phyloP scores from a whole-genome alignment of 2,888 invertebrate genomes.

The Nomada goodeniana region DNA sequence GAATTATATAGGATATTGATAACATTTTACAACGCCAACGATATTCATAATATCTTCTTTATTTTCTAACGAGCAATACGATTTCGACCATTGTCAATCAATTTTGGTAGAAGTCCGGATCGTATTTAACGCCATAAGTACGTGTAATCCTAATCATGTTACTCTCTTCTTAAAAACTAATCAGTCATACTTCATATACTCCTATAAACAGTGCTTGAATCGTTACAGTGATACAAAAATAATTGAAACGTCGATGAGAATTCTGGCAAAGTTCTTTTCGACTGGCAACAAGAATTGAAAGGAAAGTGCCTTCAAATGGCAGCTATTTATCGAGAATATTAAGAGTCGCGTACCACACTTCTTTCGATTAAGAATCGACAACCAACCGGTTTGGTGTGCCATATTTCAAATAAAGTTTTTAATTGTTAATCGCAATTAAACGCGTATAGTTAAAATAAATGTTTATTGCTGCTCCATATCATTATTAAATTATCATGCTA shows the following conservation, averaged over 20 bases:
- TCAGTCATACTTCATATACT: conserved; percentile 66
- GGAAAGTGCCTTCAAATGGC: neutral
- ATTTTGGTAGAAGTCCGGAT: conserved; percentile 9
- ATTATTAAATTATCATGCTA: neutral
- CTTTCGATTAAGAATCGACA: conserved; percentile 10
- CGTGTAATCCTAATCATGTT: conserved; percentile 46
- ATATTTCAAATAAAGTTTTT: neutral
- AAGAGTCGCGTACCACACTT: neutral
- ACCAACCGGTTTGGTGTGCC: neutral
- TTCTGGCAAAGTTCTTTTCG: neutral
- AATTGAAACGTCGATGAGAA: conserved; percentile 25
- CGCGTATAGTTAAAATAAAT: no score
- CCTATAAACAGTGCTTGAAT: conserved; percentile 27
- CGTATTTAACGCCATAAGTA: conserved; percentile 55
- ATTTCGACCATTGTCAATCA: conserved; percentile 25
- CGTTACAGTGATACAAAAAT: conserved; percentile 17
- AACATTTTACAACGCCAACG: neutral
- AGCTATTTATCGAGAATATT: conserved; percentile 8
- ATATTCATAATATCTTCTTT: conserved; percentile 39
- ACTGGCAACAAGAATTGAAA: neutral
- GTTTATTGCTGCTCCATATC: conserved; percentile 3
- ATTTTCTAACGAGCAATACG: conserved; percentile 51
- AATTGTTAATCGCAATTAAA: neutral
- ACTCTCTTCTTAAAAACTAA: conserved; percentile 64
- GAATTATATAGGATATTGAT: neutral